Evolutionary conservation across 2,113 vertebrate species (phyloP), one percentile per base, ranked within the genome.

Genomic region (Cinclus mexicanus): DNA sequence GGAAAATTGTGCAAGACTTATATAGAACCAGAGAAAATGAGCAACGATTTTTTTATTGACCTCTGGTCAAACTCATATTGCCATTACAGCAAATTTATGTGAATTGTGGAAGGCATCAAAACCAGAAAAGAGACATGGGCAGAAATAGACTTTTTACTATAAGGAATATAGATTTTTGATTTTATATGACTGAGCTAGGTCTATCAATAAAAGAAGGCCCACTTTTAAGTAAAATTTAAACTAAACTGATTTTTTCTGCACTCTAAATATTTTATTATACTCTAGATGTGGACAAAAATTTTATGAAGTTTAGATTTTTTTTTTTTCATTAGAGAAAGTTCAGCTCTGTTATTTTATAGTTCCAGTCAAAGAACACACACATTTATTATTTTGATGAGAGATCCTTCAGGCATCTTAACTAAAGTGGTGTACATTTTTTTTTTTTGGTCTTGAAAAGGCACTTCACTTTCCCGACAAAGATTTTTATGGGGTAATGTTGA

Each of bases 401-500:
- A 81, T 95, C 87, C 92, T 84, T 86, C 68, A 80, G 84, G 44
- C 76, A 42, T 93, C 85, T 91, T 91, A 81, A 37, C 71, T 70
- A 70, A 91, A 89, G 77, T 69, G 68, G 56, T 94, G 90, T 96
- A 94, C 31, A 71, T 95, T 96, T 94, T 88, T 49, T 93, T 63
- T 93, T 93, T 63, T 93, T 93, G 57, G 77, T 94, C 79, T 91
- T 92, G 91, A 90, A 94, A 94, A 85, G 74, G 85, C 93, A 78
- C 89, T 95, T 93, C 82, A 53, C 63, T 90, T 95, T 94, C 94
- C 77, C 87, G 87, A 50, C 31, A 63, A 92, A 81, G 64, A 78
- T 95, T 97, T 96, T 92, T 95, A 84, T 96, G 95, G 82, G 91
- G 83, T 94, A 57, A 79, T 82, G 81, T 92, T 96, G 94, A 97